Evolutionary conservation across 2,797 vertebrate species (phyloP).

Genomic region (Syndactyla subalaris): DNA sequence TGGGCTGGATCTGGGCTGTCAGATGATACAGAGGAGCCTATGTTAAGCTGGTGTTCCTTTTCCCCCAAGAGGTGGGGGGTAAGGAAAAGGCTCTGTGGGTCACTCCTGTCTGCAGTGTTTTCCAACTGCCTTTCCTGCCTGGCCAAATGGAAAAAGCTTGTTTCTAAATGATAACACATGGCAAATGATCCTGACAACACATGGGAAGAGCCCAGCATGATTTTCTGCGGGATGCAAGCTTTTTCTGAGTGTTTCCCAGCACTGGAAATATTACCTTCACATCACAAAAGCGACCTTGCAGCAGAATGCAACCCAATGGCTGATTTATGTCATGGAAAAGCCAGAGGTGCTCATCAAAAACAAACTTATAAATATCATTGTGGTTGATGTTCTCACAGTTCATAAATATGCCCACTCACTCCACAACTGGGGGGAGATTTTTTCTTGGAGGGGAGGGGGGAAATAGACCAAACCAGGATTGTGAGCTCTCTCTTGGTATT

Average conservation of each 20-base stretch:
- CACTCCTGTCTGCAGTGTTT: background rate
- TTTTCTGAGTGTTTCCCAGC: background rate
- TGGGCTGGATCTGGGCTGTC: background rate
- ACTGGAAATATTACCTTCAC: background rate
- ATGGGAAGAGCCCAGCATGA: background rate
- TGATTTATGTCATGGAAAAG: background rate
- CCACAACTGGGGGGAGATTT: background rate
- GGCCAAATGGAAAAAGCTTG: background rate
- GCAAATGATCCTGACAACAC: background rate
- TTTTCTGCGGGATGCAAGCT: background rate
- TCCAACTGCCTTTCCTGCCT: background rate
- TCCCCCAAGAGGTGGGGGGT: background rate
- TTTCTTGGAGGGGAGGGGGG: background rate
- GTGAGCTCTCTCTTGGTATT: background rate
- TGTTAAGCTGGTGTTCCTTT: background rate
- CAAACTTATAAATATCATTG: background rate
- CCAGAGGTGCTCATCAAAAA: background rate
- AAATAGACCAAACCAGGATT: background rate
- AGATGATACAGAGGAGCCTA: background rate
- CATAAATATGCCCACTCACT: background rate
- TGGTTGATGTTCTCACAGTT: background rate
- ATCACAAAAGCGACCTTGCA: background rate
- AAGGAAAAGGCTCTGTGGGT: background rate
- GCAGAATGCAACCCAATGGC: background rate
- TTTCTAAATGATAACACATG: background rate